Evolutionary conservation across 2,888 invertebrate genomes (phyloP).

Genomic region (Lomographa bimaculata): DNA sequence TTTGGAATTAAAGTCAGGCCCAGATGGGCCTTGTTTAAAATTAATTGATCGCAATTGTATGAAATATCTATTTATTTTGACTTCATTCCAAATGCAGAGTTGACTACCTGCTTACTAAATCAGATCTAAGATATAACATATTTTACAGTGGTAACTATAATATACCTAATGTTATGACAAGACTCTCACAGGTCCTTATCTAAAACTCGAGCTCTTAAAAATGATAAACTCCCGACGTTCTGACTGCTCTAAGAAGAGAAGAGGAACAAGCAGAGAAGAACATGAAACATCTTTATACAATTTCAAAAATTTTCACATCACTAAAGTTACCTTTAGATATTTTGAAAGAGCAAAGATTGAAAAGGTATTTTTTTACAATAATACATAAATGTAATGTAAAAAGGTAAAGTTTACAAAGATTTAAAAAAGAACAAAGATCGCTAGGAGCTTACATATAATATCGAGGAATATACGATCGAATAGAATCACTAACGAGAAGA

Average conservation of each 20-base stretch:
- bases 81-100: slow-evolving; percentile 15
- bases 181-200: slow-evolving; percentile 34
- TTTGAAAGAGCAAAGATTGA: too few species aligned
- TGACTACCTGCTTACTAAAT: slow-evolving; percentile 16
- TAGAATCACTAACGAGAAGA: slow-evolving; percentile 11
- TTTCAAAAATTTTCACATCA: slow-evolving; percentile 9
- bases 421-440: slow-evolving; percentile 11
- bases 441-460: slow-evolving; percentile 30
- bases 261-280: slow-evolving; percentile 39
- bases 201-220: slow-evolving; percentile 27
- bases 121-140: slow-evolving; percentile 29
- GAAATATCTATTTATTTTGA: not conserved
- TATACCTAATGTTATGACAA: slow-evolving; percentile 31
- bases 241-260: slow-evolving; percentile 51
- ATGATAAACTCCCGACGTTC: slow-evolving; percentile 40
- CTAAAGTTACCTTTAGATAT: not conserved
- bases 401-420: slow-evolving; percentile 14
- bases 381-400: slow-evolving; percentile 20
- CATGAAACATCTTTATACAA: slow-evolving; percentile 40
- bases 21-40: slow-evolving; percentile 2
- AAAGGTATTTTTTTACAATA: too few species aligned
- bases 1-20: slow-evolving; percentile 18
- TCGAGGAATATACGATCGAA: slow-evolving; percentile 24
- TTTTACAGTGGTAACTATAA: slow-evolving; percentile 34
- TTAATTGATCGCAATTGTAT: not conserved